Percentiles rank a stretch among this genome's conserved stretches.
phyloP scores from a whole-genome alignment of 2,888 invertebrate species.

The Andrena fulva region DNA sequence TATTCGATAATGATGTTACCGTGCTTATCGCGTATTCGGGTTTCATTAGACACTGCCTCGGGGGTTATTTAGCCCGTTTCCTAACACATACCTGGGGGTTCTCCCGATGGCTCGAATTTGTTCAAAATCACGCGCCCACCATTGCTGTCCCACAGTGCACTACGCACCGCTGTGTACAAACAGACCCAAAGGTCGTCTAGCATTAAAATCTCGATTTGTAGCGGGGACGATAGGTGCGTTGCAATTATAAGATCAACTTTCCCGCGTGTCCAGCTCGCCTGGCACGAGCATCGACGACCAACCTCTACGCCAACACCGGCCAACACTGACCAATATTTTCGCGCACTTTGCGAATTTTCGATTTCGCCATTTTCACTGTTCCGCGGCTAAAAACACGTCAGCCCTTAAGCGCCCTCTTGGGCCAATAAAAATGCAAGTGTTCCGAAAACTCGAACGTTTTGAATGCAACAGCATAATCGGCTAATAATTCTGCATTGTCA shows the following conservation, averaged over 20 bases:
- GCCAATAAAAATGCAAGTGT: slow-evolving; percentile 71
- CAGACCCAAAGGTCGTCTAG: slow-evolving; percentile 74
- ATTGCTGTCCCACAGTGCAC: slow-evolving; percentile 84
- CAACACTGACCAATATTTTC: slow-evolving; percentile 69
- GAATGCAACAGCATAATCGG: slow-evolving; percentile 32
- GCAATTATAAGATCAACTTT: slow-evolving; percentile 34
- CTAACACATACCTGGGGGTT: slow-evolving; percentile 67
- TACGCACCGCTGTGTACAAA: slow-evolving; percentile 81
- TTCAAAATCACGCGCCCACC: slow-evolving; percentile 86
- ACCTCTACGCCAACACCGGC: slow-evolving; percentile 16
- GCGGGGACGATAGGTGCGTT: slow-evolving; percentile 23
- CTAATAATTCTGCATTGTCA: not conserved
- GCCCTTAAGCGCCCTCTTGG: slow-evolving; percentile 71
- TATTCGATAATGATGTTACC: slow-evolving; percentile 4
- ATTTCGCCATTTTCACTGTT: slow-evolving; percentile 79
- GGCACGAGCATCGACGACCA: slow-evolving; percentile 26
- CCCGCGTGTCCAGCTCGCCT: not conserved
- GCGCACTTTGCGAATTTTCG: slow-evolving; percentile 80
- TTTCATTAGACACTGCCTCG: slow-evolving; percentile 12
- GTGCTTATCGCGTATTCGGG: not conserved
- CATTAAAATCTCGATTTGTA: slow-evolving; percentile 52
- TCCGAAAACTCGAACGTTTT: slow-evolving; percentile 58
- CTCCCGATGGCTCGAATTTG: slow-evolving; percentile 80
- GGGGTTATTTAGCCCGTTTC: slow-evolving; percentile 21
- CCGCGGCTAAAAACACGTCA: slow-evolving; percentile 81